Evolutionary conservation across 2,797 vertebrate species (phyloP), one percentile per base, ranked within the genome.

Genomic region (Diplodus sargus): DNA sequence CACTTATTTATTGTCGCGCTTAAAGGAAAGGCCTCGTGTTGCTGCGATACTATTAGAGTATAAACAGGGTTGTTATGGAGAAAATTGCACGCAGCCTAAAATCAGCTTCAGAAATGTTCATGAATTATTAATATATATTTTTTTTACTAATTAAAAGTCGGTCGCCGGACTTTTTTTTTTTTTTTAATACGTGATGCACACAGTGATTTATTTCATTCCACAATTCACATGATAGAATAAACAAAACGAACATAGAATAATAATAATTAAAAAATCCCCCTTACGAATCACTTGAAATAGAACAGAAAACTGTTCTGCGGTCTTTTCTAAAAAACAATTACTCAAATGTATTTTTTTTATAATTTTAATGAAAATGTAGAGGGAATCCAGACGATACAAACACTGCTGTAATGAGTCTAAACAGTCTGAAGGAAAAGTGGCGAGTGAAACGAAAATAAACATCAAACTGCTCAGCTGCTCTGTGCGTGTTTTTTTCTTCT

Each of bases 391-490:
- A 75, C n/a, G 12, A 47, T 17, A 66, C 16, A 58, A 63, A 70
- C 20, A 43, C 11, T 16, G 13, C 16, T 69, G 25, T 47, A 60
- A 53, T 54, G 17, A 67, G 22, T 65, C 20, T n/a, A 56, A 74
- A 78, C 45, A 49, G 45, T 54, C 18, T 42, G 64, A 73, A 52
- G 76, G 48, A 56, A 66, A 74, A 51, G 43, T 47, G 63, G 22
- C 5, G 49, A 59, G 45, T 39, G 39, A 85, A 77, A 82, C 17
- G 48, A 86, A 79, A 83, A 80, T 68, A 71, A 84, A 75, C 70
- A 75, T 4, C 53, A 64, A 64, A 68, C 58, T 66, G 45, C 22
- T 66, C 68, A 64, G 74, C 56, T 84, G 67, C 60, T 76, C n/a
- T 4, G 34, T 0, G n/a, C 17, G 18, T 49, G 20, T 49, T 49